Percentiles rank a stretch among this genome's conserved stretches.
Conservation (phyloP, 2,888 invertebrate species). For the Microctonus brassicae region DNA sequence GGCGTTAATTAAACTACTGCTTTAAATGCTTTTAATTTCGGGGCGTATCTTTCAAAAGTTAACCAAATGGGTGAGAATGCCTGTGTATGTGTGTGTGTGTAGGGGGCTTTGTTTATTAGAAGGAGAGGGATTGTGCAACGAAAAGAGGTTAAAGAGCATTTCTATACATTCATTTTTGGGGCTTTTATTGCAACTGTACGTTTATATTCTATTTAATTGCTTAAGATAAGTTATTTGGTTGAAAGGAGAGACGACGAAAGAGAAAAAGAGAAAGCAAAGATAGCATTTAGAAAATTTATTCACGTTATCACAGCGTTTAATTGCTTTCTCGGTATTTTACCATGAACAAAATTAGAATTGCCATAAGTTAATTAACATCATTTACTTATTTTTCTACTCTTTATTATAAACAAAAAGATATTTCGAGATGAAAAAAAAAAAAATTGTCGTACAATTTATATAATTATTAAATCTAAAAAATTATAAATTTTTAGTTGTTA, state of each 20-base stretch:
- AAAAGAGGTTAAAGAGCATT: not conserved
- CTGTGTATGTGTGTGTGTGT: too few relatives aligned
- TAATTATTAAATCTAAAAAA: too few relatives aligned
- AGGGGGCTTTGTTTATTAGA: too few relatives aligned
- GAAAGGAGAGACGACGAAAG: not conserved
- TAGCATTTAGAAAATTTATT: conserved; percentile 24
- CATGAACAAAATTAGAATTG: not conserved
- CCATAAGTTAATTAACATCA: not conserved
- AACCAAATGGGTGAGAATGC: not conserved
- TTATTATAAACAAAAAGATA: not conserved
- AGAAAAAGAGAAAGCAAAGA: not conserved
- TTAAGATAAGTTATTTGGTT: conserved; percentile 23
- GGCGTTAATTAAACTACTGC: conserved; percentile 53
- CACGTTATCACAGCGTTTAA: conserved; percentile 18
- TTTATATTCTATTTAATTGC: conserved; percentile 30
- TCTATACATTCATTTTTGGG: conserved; percentile 40
- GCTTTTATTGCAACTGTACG: not conserved
- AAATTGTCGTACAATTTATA: not conserved
- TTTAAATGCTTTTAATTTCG: conserved; percentile 53
- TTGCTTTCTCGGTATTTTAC: conserved; percentile 23
- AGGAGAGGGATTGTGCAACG: not conserved
- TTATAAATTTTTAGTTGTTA: not conserved
- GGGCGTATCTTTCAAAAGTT: not conserved
- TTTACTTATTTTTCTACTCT: not conserved
- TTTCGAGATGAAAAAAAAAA: not conserved